Evolutionary conservation across 2,797 vertebrate genomes (phyloP).

Genomic region (Podarcis siculus): DNA sequence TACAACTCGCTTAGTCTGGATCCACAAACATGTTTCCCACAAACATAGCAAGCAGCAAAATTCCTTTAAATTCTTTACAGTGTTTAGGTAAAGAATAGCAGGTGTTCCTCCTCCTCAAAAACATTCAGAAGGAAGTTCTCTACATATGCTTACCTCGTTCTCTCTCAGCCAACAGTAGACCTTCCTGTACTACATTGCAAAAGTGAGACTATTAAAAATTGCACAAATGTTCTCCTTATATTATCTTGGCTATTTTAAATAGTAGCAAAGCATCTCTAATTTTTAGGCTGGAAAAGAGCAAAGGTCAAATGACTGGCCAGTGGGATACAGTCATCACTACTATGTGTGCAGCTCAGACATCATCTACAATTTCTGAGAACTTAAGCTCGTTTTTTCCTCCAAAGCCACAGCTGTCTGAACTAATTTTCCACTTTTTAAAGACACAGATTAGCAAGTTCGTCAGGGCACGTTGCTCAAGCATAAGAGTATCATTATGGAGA

Average conservation of each 20-base stretch:
- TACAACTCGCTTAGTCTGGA: too few relatives aligned
- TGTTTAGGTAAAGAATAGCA: neutral
- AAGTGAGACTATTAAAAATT: neutral
- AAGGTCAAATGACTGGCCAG: constrained; percentile 55
- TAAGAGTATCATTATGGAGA: constrained; percentile 41
- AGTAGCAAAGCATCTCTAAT: neutral
- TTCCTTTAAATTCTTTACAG: neutral
- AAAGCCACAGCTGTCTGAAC: constrained; percentile 72
- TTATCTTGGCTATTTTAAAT: neutral
- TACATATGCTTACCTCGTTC: neutral
- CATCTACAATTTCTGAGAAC: constrained; percentile 75
- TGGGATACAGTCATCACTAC: constrained; percentile 43
- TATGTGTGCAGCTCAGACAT: neutral
- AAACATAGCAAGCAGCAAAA: neutral
- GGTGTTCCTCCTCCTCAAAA: neutral
- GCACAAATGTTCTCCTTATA: neutral
- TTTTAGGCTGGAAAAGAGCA: constrained; percentile 35
- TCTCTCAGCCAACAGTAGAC: neutral
- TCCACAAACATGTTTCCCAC: neutral
- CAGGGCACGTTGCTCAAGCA: constrained; percentile 38
- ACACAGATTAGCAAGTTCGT: constrained; percentile 34
- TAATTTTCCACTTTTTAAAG: constrained; percentile 64
- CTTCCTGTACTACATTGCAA: neutral
- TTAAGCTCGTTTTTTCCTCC: constrained; percentile 71
- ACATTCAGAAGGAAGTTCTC: neutral